Evolutionary conservation across 2,797 vertebrate species (phyloP), one percentile per base, ranked within the genome.

Genomic region (Acestrorhynchus altus): DNA sequence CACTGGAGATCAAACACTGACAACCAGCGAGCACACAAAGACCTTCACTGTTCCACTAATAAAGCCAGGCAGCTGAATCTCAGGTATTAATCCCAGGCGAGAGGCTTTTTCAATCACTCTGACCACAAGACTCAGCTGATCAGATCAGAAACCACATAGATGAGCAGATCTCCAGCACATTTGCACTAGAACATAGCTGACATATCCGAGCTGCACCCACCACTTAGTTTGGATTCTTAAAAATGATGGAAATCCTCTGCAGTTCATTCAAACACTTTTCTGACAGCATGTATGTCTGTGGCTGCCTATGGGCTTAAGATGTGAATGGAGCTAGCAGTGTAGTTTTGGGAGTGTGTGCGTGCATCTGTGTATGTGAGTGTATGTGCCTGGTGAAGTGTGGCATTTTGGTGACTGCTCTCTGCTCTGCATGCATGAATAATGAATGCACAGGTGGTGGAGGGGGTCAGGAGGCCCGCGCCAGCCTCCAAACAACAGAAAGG

Each of bases 341-440:
- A 56, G 78, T 72, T 69, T 78, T 28, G 5, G 54, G 51, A 54
- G 76, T 56, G 78, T 51, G 18, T 64, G 49, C 59, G 56, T 64
- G 65, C 51, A 28, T 61, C 66, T 61, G 66, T 71, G 47, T 4
- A 13, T 11, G 31, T 18, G 44, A 5, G 64, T 49, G 78, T 57
- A 69, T 40, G 83, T 70, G 82, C 77, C 85, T 93, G 88, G 90
- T 92, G 90, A 91, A 92, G 89, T 92, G 91, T 94, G 92, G 91
- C 92, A 93, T 94, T 93, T 94, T 92, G 86, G 91, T 90, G 90
- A 90, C 88, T 85, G 82, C 86, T 83, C 82, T 74, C 84, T 88
- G 90, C 77, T 86, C 87, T 89, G 85, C 87, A 90, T 90, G 93
- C 93, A 94, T 94, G 92, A 92, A 92, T 94, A 93, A 94, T 94